Percentiles rank a stretch among this genome's conserved stretches.
Conservation (phyloP, 2,113 vertebrate species). For the Pogona vitticeps region DNA sequence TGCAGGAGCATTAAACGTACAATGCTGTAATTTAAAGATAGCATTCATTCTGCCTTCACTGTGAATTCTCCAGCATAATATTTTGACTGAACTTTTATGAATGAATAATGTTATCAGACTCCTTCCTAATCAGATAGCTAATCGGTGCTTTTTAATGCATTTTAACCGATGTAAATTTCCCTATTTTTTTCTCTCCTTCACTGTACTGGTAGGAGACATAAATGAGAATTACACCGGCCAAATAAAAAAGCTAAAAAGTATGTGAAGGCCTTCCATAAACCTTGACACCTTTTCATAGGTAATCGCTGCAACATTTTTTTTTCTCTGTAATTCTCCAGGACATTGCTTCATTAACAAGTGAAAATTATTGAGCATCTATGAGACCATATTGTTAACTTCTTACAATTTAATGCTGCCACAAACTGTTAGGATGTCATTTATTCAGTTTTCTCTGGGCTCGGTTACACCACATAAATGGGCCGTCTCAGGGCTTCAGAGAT, state of each 20-base stretch:
- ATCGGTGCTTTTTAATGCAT: constrained; percentile 8
- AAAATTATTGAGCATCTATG: background rate
- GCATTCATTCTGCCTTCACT: constrained; percentile 16
- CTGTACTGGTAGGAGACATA: background rate
- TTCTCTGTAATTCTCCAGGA: background rate
- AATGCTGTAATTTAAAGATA: constrained; percentile 19
- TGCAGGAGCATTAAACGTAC: background rate
- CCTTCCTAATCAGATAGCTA: constrained; percentile 14
- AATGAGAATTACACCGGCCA: background rate
- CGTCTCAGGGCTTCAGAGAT: background rate
- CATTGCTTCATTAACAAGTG: background rate
- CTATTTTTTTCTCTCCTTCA: background rate
- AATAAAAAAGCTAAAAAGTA: constrained; percentile 16
- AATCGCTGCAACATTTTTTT: background rate
- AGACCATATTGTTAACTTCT: background rate
- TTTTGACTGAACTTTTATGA: constrained; percentile 19
- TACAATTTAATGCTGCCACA: background rate
- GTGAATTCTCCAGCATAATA: constrained; percentile 22
- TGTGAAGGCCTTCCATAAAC: constrained; percentile 11
- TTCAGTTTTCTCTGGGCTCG: background rate
- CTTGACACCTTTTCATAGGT: background rate
- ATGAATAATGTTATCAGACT: constrained; percentile 25
- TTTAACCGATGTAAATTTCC: background rate
- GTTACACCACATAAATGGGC: background rate
- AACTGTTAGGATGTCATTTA: background rate